These are phyloP conservation scores for Theonella swinhoei DNA, from an alignment of 37 sponge, comb jelly and placozoan species.

Conservation along the genomic window DNA sequence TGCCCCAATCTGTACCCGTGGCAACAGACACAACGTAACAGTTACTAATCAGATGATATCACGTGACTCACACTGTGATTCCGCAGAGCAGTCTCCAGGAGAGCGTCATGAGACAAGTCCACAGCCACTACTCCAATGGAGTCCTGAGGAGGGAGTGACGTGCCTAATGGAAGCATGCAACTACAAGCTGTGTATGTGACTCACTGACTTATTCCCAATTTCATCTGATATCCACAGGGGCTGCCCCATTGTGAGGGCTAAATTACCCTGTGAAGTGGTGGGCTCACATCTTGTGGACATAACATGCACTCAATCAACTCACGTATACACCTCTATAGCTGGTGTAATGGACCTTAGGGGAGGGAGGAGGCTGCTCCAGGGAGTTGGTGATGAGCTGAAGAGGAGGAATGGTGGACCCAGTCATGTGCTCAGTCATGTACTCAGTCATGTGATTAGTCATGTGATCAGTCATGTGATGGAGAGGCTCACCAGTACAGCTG, in stretches of 20 bases:
- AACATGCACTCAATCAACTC: background rate
- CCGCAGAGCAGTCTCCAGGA: background rate
- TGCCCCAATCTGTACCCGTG: conserved; percentile 29
- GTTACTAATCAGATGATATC: background rate
- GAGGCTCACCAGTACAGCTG: background rate
- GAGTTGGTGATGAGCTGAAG: background rate
- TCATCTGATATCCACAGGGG: background rate
- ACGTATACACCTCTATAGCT: background rate
- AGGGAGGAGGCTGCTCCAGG: background rate
- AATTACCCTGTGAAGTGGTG: background rate
- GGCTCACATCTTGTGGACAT: background rate
- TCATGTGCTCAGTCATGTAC: too few species aligned
- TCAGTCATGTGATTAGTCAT: background rate
- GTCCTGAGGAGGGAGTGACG: too few species aligned
- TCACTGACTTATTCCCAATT: too few species aligned
- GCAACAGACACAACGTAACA: background rate
- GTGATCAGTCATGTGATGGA: background rate
- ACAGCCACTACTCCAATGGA: conserved; percentile 40
- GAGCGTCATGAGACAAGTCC: background rate
- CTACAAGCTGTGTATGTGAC: too few species aligned
- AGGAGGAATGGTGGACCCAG: background rate
- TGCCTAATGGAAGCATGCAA: too few species aligned
- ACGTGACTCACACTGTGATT: background rate
- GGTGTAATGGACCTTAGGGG: background rate
- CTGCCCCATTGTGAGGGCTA: background rate